Percentiles rank a stretch among this genome's conserved stretches.
These are phyloP conservation scores for Brotogeris chrysoptera DNA, from an alignment of 2,797 vertebrate species.

Conservation along the genomic window DNA sequence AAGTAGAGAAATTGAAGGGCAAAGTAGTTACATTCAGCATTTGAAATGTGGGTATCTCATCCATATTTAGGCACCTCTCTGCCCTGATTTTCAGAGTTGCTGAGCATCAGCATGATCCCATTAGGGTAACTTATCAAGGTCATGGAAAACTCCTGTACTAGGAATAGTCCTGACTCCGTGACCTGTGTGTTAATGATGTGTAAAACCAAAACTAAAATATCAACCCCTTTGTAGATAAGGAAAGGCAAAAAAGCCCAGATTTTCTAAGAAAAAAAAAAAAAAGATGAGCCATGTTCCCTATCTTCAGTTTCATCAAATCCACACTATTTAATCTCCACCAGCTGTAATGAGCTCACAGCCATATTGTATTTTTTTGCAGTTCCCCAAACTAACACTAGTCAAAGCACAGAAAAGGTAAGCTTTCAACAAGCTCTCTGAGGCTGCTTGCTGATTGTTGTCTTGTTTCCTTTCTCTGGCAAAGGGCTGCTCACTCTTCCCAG, in stretches of 20 bases:
- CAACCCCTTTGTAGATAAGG: background rate
- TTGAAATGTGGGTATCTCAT: constrained; percentile 8
- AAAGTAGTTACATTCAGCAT: background rate
- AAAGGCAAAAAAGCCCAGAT: background rate
- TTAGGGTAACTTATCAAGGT: constrained; percentile 27
- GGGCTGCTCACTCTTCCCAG: background rate
- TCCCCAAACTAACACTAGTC: background rate
- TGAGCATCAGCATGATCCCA: background rate
- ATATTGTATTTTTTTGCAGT: background rate
- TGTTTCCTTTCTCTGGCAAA: background rate
- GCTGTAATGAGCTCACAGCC: background rate
- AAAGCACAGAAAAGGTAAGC: background rate
- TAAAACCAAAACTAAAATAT: background rate
- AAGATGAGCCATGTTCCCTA: background rate
- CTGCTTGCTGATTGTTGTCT: background rate
- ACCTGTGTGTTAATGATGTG: background rate
- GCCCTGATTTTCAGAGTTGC: constrained; percentile 27
- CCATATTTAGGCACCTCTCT: background rate
- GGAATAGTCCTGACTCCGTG: background rate
- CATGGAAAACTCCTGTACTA: background rate
- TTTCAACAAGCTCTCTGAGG: background rate
- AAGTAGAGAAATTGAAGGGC: constrained; percentile 17
- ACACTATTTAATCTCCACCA: background rate
- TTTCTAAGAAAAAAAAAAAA: background rate
- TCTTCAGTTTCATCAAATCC: background rate